Evolutionary conservation across 2,888 invertebrate genomes (phyloP), one percentile per base, ranked within the genome.

Genomic region (Mechanitis mazaeus): DNA sequence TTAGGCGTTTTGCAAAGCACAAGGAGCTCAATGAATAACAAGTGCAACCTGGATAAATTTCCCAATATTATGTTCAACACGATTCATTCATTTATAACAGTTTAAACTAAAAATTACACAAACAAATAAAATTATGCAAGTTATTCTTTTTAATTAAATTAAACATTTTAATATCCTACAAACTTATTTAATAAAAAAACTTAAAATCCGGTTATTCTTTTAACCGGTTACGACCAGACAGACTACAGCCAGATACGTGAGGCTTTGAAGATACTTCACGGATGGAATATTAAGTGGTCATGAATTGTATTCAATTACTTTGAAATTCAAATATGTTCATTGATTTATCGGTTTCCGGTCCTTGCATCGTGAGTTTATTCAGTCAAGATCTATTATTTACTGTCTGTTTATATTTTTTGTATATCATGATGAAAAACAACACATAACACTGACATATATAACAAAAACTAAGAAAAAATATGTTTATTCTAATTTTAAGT

Each of bases 301-400:
- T 50, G 50, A 50, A 50, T 31, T 50, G 50, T 50, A 50, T 50
- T 50, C 31, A 50, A 50, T 50, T 50, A 50, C 50, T 50, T 50
- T 50, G 50, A 50, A 50, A 50, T 50, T 50, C 50, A 50, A 50
- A 50, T 50, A 50, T 50, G 31, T 50, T 31, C 50, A 50, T 50
- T 50, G 50, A 50, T 50, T 50, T 50, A 50, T 50, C 50, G 50
- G 31, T 31, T 11, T 31, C 31, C 28, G 50, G 50, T 31, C 28
- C 50, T 50, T 50, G 9, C 50, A 31, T 31, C 31, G 50, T 11
- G 50, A 31, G 31, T 50, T 50, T 28, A 31, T 31, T 50, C 4
- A 31, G 9, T 50, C 50, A 5, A 50, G 31, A 50, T 31, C 50
- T 31, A 11, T 50, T 50, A 31, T 9, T 31, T 42, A 9, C 42